A percentile compares a stretch with the other conserved stretches of the same genome.
phyloP scores from a whole-genome alignment of 2,797 vertebrate species.

The Gymnocypris eckloni region DNA sequence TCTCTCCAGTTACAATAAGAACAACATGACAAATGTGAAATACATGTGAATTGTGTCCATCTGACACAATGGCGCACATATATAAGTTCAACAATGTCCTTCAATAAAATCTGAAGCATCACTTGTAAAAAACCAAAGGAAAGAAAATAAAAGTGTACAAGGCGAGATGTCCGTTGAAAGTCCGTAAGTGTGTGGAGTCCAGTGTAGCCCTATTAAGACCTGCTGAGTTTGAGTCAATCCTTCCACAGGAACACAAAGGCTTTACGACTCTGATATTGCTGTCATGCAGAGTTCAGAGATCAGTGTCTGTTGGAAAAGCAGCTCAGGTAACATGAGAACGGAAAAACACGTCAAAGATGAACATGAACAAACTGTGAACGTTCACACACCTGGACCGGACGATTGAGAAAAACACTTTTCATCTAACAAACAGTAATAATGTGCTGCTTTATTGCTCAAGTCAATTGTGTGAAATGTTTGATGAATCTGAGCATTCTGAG shows the following conservation, averaged over 20 bases:
- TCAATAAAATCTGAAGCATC: conserved; percentile 13
- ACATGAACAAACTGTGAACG: not conserved
- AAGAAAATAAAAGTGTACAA: conserved; percentile 29
- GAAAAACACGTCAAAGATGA: not conserved
- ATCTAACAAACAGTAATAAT: not conserved
- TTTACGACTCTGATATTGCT: conserved; percentile 50
- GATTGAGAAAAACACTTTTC: not conserved
- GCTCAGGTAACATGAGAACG: not conserved
- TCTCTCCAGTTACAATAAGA: not conserved
- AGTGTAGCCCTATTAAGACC: conserved; percentile 62
- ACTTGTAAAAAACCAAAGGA: not conserved
- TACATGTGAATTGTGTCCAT: not conserved
- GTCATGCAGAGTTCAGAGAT: conserved; percentile 48
- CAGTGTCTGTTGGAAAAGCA: conserved; percentile 27
- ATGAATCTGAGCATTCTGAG: not conserved
- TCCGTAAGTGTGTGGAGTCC: conserved; percentile 47
- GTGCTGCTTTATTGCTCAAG: conserved; percentile 34
- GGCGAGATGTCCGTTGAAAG: conserved; percentile 35
- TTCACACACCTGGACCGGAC: not conserved
- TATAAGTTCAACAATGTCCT: not conserved
- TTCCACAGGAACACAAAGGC: conserved; percentile 1
- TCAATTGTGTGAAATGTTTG: not conserved
- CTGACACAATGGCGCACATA: not conserved
- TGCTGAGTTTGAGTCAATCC: conserved; percentile 42
- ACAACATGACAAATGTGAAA: not conserved